Base-by-base conservation (phyloP, 53 echinoderm and acorn worm genomes). In the Holothuria leucospilota region DNA sequence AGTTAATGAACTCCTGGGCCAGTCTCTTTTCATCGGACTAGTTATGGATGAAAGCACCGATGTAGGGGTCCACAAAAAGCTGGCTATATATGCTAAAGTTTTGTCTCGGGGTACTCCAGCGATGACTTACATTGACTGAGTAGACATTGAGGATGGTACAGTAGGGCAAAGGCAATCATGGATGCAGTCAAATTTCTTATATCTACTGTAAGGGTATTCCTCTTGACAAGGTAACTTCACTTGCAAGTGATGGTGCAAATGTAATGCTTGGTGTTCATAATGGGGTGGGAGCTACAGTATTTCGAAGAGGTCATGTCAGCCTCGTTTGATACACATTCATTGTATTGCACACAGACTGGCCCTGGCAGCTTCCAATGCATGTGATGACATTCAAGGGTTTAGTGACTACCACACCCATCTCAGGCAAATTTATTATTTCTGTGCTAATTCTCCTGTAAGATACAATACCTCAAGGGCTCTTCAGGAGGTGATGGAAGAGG, bases 61-160 rank as follows among this genome's bases (percentile, higher is more conserved):
- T 28, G 71, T 71, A 38, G 71, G 26, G 29, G 29, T 71, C 39
- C 39, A 71, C 71, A 71, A 71, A 39, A 71, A 71, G 16, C 29
- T 71, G 40, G 40, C 71, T 26, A 28, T 71, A 8, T 71, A 71
- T 71, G 71, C 71, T 15, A 71, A 28, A 71, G 29, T 71, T 71
- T 38, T 39, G 1, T 71, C 40, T 13, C 13, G 20, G 5, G 71
- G 71, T 15, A 34, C 15, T 39, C 71, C 42, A 39, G 39, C 10
- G 40, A 39, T 71, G 39, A 28, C 29, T 34, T 71, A 71, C 40
- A 39, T 71, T 39, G 42, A 71, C 39, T 71, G 71, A 38, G 71
- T 71, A 28, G 71, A 71, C 42, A 71, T 71, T 39, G 71, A 71
- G 39, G 71, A 71, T 39, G 71, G n/a, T n/a, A n/a, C n/a, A n/a